Base-by-base conservation (phyloP, 1,140 invertebrate species). In the Sycobia sp. region DNA sequence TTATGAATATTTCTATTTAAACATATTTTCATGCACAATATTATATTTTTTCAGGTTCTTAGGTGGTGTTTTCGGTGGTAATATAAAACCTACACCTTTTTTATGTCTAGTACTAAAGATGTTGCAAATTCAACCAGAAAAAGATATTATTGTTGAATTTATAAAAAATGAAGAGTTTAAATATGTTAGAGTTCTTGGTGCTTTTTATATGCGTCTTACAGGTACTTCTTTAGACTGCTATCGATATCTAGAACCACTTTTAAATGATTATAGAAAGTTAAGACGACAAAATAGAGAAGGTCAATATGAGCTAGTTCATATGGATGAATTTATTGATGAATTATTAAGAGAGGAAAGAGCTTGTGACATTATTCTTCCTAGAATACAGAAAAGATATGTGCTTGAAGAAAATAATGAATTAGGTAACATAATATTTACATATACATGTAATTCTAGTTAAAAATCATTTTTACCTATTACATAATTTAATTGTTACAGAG, bases 121-220 rank as follows among this genome's bases (percentile, higher is more conserved):
- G 95, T 84, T 99, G 22, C 98, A 99, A 85, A 99, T 99, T 74
- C 97, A 99, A 83, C 98, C 98, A 25, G 97, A 99, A 77, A 99
- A 99, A 80, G 98, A 99, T 72, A 99, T 99, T 69, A 92, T 99
- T 11, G 93, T 99, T 0, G 97, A 99, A 76, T 99, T 99, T 77
- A 99, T 99, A 56, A 95, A 95, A 81, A 98, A 99, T 76, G 95
- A 99, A 82, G 96, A 99, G 76, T 99, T 97, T 73, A 99, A 99
- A 84, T 98, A 99, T 82, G 94, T 99, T 1, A 86, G 98, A 67
- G 97, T 95, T 0, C 80, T 99, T 16, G 98, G 97, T 3, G 97
- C 97, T 1, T 90, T 95, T 73, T 99, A 99, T 73, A 92, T 99
- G 87, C 84, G 98, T 36, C 82, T 99, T 4, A 96, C 94, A 9